phyloP scores from a whole-genome alignment of 2,888 invertebrate genomes.

The Linnaemya tessellans region DNA sequence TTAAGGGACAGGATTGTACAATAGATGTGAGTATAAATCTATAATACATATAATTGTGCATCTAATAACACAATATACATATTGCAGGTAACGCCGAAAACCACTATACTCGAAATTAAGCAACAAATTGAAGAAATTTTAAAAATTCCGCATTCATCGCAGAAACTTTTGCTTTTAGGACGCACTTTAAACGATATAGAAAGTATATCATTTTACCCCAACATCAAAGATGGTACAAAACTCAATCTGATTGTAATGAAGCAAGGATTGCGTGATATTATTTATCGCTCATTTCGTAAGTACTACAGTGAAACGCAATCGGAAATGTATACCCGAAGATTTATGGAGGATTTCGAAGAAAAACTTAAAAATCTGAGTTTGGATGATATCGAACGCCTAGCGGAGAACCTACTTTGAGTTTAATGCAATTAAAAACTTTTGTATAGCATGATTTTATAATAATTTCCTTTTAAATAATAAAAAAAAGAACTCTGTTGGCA shows the following conservation, averaged over 20 bases:
- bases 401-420: constrained; percentile 74
- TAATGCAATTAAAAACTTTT: background rate
- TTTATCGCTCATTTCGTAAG: constrained; percentile 82
- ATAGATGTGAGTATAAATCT: constrained; percentile 85
- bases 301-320: constrained; percentile 87
- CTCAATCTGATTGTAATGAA: constrained; percentile 88
- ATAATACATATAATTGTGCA: background rate
- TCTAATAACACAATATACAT: background rate
- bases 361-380: constrained; percentile 80
- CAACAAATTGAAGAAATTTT: constrained; percentile 86
- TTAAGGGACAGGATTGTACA: constrained; percentile 88
- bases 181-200: constrained; percentile 89
- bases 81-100: constrained; percentile 84
- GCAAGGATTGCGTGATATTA: constrained; percentile 86
- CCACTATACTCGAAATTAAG: constrained; percentile 88
- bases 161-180: constrained; percentile 89
- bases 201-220: constrained; percentile 87
- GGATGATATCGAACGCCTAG: constrained; percentile 82
- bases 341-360: constrained; percentile 81
- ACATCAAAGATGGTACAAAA: constrained; percentile 90
- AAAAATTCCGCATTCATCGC: constrained; percentile 87
- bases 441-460: constrained; percentile 3
- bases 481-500: constrained; percentile 43
- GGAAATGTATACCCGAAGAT: constrained; percentile 81
- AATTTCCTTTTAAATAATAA: constrained; percentile 47